Percentiles rank a stretch among this genome's conserved stretches.
Evolutionary conservation across 2,888 invertebrate genomes (phyloP).

Genomic region (Apotomis betuletana): DNA sequence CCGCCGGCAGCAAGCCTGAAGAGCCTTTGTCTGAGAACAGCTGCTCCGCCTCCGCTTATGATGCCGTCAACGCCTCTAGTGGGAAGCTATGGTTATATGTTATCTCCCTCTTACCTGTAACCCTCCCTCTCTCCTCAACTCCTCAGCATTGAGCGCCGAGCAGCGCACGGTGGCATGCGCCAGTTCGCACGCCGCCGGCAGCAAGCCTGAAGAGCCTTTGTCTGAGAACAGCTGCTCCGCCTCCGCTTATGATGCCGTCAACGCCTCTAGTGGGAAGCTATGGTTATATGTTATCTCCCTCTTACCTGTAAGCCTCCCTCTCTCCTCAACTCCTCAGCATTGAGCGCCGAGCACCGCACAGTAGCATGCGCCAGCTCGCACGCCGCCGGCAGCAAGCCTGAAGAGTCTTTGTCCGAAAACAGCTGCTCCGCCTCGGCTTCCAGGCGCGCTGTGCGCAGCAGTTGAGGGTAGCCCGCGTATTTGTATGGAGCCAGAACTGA

Average conservation of each 20-base stretch:
- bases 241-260: constrained; percentile 86
- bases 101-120: constrained; percentile 85
- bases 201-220: constrained; percentile 75
- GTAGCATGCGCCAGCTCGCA: constrained; percentile 98
- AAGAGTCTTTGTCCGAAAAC: constrained; percentile 84
- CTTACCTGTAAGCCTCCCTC: constrained; percentile 94
- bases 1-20: constrained; percentile 90
- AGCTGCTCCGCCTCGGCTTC: constrained; percentile 97
- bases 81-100: neutral
- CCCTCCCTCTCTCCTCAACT: constrained; percentile 96
- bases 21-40: constrained; percentile 86
- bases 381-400: constrained; percentile 92
- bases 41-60: constrained; percentile 95
- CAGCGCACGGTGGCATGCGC: constrained; percentile 98
- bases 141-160: constrained; percentile 98
- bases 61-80: no score
- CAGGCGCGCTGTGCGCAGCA: constrained; percentile 96
- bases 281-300: neutral
- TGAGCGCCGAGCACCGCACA: constrained; percentile 97
- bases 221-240: constrained; percentile 94
- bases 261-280: no score
- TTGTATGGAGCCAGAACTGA: constrained; percentile 96
- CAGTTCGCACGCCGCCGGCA: constrained; percentile 96
- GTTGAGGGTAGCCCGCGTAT: constrained; percentile 99
- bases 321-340: constrained; percentile 97